Evolutionary conservation across 2,797 vertebrate species (phyloP).

Genomic region (Poecilia wingei): DNA sequence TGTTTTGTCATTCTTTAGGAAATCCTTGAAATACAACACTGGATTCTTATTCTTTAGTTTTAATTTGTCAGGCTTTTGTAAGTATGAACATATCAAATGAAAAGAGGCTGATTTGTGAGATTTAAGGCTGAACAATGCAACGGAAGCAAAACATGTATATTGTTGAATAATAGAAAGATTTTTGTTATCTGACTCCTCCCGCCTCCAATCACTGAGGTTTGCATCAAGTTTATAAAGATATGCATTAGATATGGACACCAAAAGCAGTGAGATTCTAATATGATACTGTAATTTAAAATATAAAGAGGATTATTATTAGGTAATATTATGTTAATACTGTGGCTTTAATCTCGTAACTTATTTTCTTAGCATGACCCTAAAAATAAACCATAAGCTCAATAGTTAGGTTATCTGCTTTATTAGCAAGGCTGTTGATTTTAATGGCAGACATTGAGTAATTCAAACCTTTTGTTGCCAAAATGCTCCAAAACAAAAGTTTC

Average conservation of each 20-base stretch:
- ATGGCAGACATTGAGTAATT: neutral
- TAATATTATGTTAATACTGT: too few species aligned
- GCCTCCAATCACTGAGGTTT: neutral
- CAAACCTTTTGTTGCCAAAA: neutral
- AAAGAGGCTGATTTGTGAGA: neutral
- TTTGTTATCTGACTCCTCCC: too few species aligned
- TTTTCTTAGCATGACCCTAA: too few species aligned
- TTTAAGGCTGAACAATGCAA: neutral
- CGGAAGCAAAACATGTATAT: neutral
- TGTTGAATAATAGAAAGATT: neutral
- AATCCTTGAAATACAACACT: neutral
- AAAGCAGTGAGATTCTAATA: neutral
- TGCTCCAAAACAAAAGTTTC: neutral
- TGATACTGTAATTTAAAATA: neutral
- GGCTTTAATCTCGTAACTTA: too few species aligned
- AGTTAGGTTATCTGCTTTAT: neutral
- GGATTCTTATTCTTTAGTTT: neutral
- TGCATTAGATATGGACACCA: neutral
- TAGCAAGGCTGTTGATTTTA: neutral
- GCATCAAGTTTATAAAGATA: neutral
- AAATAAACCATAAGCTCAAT: neutral
- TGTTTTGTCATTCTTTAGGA: slow-evolving; percentile 1
- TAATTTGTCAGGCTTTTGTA: neutral
- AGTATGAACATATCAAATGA: neutral
- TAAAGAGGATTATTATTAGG: neutral